A percentile compares a stretch with the other conserved stretches of the same genome.
Conservation (phyloP, 2,797 vertebrate species). For the Sarcophilus harrisii region DNA sequence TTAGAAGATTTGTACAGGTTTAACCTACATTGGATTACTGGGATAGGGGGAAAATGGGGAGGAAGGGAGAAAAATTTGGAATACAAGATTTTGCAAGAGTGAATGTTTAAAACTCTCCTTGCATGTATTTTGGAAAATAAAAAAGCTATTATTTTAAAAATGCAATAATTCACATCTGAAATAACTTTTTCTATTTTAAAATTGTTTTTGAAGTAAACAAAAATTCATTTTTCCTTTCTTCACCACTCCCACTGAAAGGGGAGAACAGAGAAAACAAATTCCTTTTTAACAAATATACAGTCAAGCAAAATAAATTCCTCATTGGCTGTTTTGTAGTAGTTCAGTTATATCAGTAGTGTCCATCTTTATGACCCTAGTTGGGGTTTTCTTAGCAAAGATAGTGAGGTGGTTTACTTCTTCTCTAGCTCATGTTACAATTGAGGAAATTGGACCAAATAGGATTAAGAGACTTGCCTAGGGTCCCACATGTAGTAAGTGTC, state of each 20-base stretch:
- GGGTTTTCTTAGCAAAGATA: background rate
- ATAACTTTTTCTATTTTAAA: background rate
- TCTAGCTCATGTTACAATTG: background rate
- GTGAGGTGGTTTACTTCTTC: background rate
- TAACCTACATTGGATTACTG: too few species aligned
- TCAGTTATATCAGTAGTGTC: background rate
- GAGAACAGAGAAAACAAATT: background rate
- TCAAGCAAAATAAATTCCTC: background rate
- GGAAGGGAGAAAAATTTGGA: too few species aligned
- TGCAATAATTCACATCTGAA: background rate
- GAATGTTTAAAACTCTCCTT: too few species aligned
- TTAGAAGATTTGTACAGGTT: too few species aligned
- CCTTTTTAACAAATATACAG: background rate
- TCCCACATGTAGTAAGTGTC: background rate
- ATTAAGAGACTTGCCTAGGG: background rate
- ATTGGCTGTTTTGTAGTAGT: too few species aligned
- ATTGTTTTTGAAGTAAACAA: background rate
- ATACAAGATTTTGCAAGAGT: too few species aligned
- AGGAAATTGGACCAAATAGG: background rate
- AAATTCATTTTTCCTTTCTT: background rate
- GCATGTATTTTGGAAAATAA: too few species aligned
- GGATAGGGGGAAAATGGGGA: too few species aligned
- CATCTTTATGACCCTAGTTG: background rate
- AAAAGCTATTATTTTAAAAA: too few species aligned
- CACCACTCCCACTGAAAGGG: background rate